Conservation (phyloP, 2,888 invertebrate species). For the Drosophila flavopinicola region DNA sequence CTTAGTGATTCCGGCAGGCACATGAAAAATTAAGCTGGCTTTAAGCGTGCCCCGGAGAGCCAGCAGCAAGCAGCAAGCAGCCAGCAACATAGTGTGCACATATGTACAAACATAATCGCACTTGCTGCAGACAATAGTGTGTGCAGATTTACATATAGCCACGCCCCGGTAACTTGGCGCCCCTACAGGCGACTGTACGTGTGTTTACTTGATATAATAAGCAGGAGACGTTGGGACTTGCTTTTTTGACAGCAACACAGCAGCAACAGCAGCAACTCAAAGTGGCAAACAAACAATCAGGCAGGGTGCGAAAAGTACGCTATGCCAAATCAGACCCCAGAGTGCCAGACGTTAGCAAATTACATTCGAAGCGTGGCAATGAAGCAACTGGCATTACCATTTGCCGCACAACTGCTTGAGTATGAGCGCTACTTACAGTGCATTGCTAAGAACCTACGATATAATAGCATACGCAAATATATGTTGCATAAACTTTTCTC, state of each 20-base stretch:
- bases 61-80: constrained; percentile 21
- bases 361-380: constrained; percentile 40
- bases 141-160: constrained; percentile 58
- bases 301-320: constrained; percentile 57
- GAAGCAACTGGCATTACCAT: constrained; percentile 17
- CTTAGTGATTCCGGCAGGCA: constrained; percentile 46
- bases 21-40: constrained; percentile 73
- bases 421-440: constrained; percentile 20
- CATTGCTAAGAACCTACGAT: constrained; percentile 35
- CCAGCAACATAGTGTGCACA: constrained; percentile 24
- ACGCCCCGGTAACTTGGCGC: constrained; percentile 3
- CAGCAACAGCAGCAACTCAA: constrained; percentile 23
- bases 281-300: constrained; percentile 58
- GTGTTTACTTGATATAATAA: constrained; percentile 63
- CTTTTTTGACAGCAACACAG: constrained; percentile 26
- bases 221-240: constrained; percentile 74
- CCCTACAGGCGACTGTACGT: constrained; percentile 42
- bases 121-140: constrained; percentile 57
- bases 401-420: constrained; percentile 10
- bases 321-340: constrained; percentile 67
- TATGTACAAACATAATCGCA: constrained; percentile 20
- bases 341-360: constrained; percentile 59
- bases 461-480: constrained; percentile 46
- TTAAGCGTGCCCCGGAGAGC: constrained; percentile 63
- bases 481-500: constrained; percentile 39